Evolutionary conservation across 1,140 invertebrate genomes (phyloP).

Genomic region (Muscidifurax raptorellus): DNA sequence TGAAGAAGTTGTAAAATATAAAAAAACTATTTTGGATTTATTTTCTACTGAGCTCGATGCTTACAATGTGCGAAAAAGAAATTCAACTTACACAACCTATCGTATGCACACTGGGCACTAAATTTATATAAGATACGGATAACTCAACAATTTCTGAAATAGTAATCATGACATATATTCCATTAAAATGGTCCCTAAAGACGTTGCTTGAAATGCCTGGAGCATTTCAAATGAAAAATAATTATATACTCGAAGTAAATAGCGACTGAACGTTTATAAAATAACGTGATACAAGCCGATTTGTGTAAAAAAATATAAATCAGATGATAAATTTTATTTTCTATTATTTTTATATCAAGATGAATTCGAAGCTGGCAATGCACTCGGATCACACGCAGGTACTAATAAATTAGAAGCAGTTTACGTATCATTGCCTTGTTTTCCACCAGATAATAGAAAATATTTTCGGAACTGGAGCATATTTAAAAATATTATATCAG

Average conservation of each 20-base stretch:
- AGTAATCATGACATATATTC: not conserved
- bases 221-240: not conserved
- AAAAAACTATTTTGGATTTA: not conserved
- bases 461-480: conserved; percentile 39
- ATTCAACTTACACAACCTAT: not conserved
- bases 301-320: conserved; percentile 9
- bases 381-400: conserved; percentile 11
- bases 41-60: not conserved
- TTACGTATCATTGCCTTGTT: not conserved
- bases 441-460: conserved; percentile 37
- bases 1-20: not conserved
- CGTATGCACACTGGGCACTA: not conserved
- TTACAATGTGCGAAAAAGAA: not conserved
- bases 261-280: not conserved
- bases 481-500: conserved; percentile 38
- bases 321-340: not conserved
- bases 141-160: not conserved
- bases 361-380: conserved; percentile 25
- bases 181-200: conserved; percentile 13
- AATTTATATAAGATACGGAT: not conserved
- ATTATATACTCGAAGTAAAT: conserved; percentile 16
- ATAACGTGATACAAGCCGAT: not conserved
- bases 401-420: conserved; percentile 5
- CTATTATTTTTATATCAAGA: not conserved
- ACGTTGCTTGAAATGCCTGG: conserved; percentile 13